Evolutionary conservation across 2,113 vertebrate species (phyloP), one percentile per base, ranked within the genome.

Genomic region (Dicaeum eximium): DNA sequence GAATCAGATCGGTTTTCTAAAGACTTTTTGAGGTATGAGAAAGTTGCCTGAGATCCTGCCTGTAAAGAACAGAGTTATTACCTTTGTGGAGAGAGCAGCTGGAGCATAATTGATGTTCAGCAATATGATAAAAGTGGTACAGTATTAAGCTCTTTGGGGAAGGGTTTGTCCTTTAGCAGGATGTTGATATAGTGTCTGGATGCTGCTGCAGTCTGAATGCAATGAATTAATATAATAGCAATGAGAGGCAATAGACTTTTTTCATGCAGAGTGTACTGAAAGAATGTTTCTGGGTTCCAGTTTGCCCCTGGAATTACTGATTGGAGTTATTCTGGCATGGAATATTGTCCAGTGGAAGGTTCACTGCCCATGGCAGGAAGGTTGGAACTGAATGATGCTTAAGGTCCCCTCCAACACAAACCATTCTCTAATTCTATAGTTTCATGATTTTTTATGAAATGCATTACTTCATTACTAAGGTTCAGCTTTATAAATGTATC

Each of bases 121-220:
- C 42, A 81, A 45, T 70, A 47, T 94, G 90, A 89, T 85, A 89
- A 89, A 92, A 65, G 33, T 50, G 28, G 15, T 82, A 69, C 3
- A n/a, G 54, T 60, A 74, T 92, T 84, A 84, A 93, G 83, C 65
- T 94, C 80, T 92, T 92, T 88, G 80, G 83, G 80, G 72, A 90
- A 89, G 56, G 77, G 44, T 62, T 94, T 95, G 83, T 95, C 86
- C 94, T 95, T 96, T 93, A 82, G 48, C 80, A 91, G 31, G 20
- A 8, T 81, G 72, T 94, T 97, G 91, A 90, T 94, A 83, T 8
- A 89, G 73, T 45, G 72, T 91, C 86, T 94, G 86, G 89, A 78
- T 97, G 92, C 75, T 86, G 62, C 65, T 4, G 7, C 65, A 78
- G 51, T 51, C 51, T 71, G 89, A 91, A 84, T 58, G 65, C 60